phyloP scores from a whole-genome alignment of 2,797 vertebrate genomes.

The Glossophaga mutica region DNA sequence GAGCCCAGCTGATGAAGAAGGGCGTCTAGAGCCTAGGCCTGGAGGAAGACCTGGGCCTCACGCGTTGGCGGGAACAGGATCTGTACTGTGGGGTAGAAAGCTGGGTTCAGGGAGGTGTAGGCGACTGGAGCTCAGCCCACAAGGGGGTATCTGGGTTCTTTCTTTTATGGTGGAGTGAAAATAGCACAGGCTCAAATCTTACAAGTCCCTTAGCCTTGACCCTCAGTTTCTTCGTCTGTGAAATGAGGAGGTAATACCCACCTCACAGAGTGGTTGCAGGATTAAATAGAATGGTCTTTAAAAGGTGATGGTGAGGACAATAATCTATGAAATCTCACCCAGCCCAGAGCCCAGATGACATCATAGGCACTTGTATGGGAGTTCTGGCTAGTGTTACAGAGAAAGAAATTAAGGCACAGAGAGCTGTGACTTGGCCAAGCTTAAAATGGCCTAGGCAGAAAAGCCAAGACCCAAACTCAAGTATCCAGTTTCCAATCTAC shows the following conservation, averaged over 20 bases:
- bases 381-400: background rate
- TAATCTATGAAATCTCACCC: background rate
- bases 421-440: background rate
- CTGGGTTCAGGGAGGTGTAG: background rate
- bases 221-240: background rate
- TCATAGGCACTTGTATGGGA: background rate
- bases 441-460: background rate
- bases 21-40: background rate
- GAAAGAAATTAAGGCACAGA: background rate
- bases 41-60: background rate
- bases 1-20: background rate
- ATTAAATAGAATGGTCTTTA: slow-evolving; percentile 20
- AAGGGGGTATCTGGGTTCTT: background rate
- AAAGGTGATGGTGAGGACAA: background rate
- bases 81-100: background rate
- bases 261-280: background rate
- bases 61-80: background rate
- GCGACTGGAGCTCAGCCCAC: background rate
- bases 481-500: background rate
- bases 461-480: background rate
- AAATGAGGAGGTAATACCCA: background rate
- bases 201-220: background rate
- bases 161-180: background rate
- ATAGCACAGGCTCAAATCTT: background rate
- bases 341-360: background rate